Conservation (phyloP, 2,888 invertebrate species). For the Ichneumoninae sp. region DNA sequence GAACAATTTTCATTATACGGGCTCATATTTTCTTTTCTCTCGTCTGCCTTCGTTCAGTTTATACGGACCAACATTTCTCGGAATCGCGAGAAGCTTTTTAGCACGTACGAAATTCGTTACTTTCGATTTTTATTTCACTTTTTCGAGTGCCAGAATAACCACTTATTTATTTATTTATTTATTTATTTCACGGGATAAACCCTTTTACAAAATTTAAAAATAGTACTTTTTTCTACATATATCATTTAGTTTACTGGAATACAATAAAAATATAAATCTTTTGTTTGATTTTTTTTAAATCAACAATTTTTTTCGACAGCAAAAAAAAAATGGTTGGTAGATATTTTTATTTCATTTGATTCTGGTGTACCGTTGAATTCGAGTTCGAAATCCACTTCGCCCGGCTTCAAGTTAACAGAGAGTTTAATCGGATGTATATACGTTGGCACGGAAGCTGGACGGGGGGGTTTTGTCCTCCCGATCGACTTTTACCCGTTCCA, state of each 20-base stretch:
- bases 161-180: not conserved
- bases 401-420: not conserved
- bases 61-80: not conserved
- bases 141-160: not conserved
- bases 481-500: slow-evolving; percentile 45
- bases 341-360: not conserved
- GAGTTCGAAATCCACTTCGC: not conserved
- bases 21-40: not conserved
- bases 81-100: not conserved
- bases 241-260: no score
- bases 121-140: not conserved
- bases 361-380: slow-evolving; percentile 8
- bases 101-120: not conserved
- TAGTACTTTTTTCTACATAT: no score
- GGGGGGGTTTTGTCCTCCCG: slow-evolving; percentile 35
- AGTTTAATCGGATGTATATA: slow-evolving; percentile 44
- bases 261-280: no score
- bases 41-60: not conserved
- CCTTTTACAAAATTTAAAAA: no score
- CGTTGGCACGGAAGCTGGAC: slow-evolving; percentile 51
- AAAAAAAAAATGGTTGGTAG: not conserved
- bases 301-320: not conserved
- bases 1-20: slow-evolving; percentile 20
- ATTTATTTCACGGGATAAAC: no score
- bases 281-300: not conserved